These are phyloP conservation scores for Dicaeum eximium DNA, from an alignment of 2,113 vertebrate species.

Conservation along the genomic window DNA sequence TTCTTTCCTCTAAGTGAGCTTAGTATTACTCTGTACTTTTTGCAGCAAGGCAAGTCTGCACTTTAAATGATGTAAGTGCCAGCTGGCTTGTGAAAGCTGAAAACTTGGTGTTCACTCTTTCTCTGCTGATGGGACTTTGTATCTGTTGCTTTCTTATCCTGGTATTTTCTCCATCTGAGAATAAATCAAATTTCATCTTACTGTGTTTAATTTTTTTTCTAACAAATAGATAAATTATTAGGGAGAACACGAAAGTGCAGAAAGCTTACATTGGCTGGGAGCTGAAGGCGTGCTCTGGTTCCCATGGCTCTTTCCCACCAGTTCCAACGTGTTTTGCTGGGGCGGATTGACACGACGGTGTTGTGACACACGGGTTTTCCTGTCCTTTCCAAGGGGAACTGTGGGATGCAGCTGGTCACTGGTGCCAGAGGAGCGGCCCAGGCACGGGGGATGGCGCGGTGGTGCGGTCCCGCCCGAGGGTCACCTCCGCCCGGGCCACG, in stretches of 20 bases:
- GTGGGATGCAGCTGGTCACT: background rate
- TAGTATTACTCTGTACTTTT: background rate
- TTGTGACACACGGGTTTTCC: background rate
- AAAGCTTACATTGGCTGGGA: background rate
- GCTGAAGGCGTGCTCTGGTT: background rate
- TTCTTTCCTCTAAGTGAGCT: background rate
- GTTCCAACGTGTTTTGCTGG: background rate
- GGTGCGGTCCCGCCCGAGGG: background rate
- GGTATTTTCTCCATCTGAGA: background rate
- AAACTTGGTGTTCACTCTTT: background rate
- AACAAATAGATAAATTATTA: no score
- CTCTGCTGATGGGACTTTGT: background rate
- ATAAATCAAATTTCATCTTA: background rate
- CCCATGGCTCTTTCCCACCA: background rate
- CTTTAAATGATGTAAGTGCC: background rate
- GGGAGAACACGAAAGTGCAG: background rate
- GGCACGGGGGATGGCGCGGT: background rate
- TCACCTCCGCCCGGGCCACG: background rate
- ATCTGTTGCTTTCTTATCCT: background rate
- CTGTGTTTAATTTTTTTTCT: background rate
- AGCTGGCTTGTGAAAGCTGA: background rate
- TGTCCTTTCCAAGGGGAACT: no score
- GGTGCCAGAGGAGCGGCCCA: background rate
- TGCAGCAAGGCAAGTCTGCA: background rate
- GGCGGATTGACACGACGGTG: fast-evolving